A percentile compares a stretch with the other conserved stretches of the same genome.
Evolutionary conservation across 2,888 invertebrate species (phyloP).

Genomic region (Creontiades dilutus): DNA sequence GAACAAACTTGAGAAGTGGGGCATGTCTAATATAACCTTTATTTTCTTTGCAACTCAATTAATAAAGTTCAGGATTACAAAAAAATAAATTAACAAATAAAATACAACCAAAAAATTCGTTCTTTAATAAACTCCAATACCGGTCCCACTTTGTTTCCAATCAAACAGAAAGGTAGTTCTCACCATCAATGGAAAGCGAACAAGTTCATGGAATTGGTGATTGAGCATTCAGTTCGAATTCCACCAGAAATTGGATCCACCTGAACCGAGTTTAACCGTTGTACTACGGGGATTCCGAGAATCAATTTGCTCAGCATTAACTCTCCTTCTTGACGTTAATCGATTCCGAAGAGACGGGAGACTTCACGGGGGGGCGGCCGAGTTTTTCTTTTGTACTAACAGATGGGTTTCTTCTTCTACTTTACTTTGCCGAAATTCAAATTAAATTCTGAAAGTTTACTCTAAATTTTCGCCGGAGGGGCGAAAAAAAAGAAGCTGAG

Average conservation of each 20-base stretch:
- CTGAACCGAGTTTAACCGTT: background rate
- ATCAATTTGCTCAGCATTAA: constrained; percentile 60
- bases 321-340: constrained; percentile 44
- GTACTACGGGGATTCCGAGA: background rate
- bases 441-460: constrained; percentile 46
- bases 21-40: too few species aligned
- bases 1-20: too few species aligned
- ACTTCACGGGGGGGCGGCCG: background rate
- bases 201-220: background rate
- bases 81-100: too few species aligned
- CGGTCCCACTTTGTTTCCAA: too few species aligned
- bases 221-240: background rate
- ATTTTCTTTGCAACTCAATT: too few species aligned
- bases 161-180: too few species aligned
- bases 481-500: background rate
- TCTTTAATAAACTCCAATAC: too few species aligned
- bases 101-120: too few species aligned
- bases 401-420: constrained; percentile 31
- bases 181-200: too few species aligned
- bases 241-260: background rate
- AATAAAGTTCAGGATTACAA: too few species aligned
- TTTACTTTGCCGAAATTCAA: constrained; percentile 23
- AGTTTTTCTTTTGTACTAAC: constrained; percentile 18
- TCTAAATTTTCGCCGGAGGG: background rate
- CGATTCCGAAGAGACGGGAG: constrained; percentile 20